These are phyloP conservation scores for Cheilosia vernalis DNA, from an alignment of 2,888 invertebrate species.

Conservation along the genomic window DNA sequence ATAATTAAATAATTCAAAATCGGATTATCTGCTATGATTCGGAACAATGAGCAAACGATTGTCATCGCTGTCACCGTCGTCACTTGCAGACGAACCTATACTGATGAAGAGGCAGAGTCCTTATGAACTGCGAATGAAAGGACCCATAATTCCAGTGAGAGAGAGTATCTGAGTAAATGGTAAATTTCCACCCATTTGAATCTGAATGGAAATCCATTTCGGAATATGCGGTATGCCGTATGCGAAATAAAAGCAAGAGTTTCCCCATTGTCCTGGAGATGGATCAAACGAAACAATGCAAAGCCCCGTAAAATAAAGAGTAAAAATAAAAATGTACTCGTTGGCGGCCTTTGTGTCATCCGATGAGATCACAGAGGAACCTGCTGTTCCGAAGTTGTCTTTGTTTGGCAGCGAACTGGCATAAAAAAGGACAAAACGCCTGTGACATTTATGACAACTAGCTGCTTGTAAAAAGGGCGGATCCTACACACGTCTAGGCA, in stretches of 20 bases:
- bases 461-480: conserved; percentile 38
- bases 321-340: conserved; percentile 17
- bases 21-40: conserved; percentile 70
- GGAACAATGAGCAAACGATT: conserved; percentile 66
- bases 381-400: conserved; percentile 18
- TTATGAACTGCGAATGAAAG: conserved; percentile 40
- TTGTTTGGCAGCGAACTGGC: conserved; percentile 45
- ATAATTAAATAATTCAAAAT: conserved; percentile 74
- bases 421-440: conserved; percentile 42
- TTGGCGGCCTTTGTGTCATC: conserved; percentile 50
- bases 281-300: conserved; percentile 72
- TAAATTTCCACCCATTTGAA: conserved; percentile 73
- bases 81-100: conserved; percentile 60
- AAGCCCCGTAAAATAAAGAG: conserved; percentile 53
- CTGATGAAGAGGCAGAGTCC: conserved; percentile 13
- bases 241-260: conserved; percentile 61
- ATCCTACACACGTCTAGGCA: conserved; percentile 33
- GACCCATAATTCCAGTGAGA: conserved; percentile 46
- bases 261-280: conserved; percentile 65
- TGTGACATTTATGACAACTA: conserved; percentile 71
- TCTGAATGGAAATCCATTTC: conserved; percentile 69
- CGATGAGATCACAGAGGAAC: conserved; percentile 53
- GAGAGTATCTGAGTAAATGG: conserved; percentile 54
- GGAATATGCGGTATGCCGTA: conserved; percentile 33
- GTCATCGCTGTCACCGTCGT: conserved; percentile 63